Conservation (phyloP, 2,113 vertebrate genomes). For the Triplophysa dalaica region DNA sequence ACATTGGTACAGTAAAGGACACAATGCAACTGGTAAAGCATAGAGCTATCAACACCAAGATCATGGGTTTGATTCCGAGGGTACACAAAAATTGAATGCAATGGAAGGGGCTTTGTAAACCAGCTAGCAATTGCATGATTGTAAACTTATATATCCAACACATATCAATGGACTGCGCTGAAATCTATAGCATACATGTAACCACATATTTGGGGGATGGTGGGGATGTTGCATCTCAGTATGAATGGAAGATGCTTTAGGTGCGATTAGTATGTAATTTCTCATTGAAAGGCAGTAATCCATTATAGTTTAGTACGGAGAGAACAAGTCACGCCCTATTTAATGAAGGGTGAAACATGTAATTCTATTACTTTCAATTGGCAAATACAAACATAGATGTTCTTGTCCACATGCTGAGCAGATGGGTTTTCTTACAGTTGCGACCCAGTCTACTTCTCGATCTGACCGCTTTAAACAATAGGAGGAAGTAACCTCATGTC, state of each 20-base stretch:
- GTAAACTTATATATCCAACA: not conserved
- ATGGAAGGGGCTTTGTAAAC: too few species aligned
- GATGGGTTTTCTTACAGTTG: slow-evolving; percentile 49
- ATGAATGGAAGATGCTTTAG: slow-evolving; percentile 25
- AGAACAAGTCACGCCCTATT: slow-evolving; percentile 27
- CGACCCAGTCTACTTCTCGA: slow-evolving; percentile 53
- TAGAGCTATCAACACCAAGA: too few species aligned
- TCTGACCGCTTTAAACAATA: slow-evolving; percentile 54
- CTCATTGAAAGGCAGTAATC: slow-evolving; percentile 16
- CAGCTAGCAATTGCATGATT: too few species aligned
- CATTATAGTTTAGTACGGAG: slow-evolving; percentile 11
- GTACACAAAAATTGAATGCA: too few species aligned
- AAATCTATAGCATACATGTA: not conserved
- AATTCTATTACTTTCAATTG: not conserved
- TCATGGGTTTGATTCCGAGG: too few species aligned
- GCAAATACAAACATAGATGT: not conserved
- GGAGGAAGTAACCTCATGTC: slow-evolving; percentile 55
- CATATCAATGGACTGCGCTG: not conserved
- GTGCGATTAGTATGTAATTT: slow-evolving; percentile 26
- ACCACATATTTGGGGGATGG: not conserved
- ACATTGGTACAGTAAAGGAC: not conserved
- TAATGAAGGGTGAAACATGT: slow-evolving; percentile 6
- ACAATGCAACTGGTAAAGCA: too few species aligned
- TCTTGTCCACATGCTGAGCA: slow-evolving; percentile 35
- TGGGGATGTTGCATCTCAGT: not conserved